Conservation (phyloP, 2,113 vertebrate genomes). For the Edolisoma coerulescens region DNA sequence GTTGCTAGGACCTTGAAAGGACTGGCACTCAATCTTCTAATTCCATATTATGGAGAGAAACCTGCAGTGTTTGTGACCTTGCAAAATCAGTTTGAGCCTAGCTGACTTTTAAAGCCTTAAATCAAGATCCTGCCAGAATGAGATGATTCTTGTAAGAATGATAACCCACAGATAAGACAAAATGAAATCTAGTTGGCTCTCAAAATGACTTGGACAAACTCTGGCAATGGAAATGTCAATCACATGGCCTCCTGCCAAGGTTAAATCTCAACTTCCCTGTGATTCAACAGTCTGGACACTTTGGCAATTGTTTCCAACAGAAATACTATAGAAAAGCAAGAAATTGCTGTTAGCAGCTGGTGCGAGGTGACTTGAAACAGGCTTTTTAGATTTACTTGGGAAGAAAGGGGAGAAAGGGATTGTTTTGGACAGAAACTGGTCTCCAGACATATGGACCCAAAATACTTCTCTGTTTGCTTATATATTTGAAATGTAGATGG, state of each 20-base stretch:
- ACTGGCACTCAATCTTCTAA: constrained; percentile 41
- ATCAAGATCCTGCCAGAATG: constrained; percentile 69
- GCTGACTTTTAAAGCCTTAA: constrained; percentile 68
- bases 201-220: constrained; percentile 57
- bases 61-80: constrained; percentile 58
- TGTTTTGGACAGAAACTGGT: neutral
- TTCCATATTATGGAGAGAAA: constrained; percentile 55
- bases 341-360: constrained; percentile 2
- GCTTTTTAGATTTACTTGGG: neutral
- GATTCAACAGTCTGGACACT: constrained; percentile 18
- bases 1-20: constrained; percentile 6
- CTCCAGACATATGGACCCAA: neutral
- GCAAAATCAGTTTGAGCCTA: constrained; percentile 68
- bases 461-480: neutral
- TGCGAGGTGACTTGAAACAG: constrained; percentile 1
- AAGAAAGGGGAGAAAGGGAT: neutral
- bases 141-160: constrained; percentile 67
- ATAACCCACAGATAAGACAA: constrained; percentile 70
- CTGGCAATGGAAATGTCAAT: constrained; percentile 70
- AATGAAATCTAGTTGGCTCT: constrained; percentile 64
- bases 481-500: neutral
- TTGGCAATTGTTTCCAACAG: constrained; percentile 41
- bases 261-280: constrained; percentile 50
- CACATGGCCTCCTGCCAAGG: constrained; percentile 54
- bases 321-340: neutral